Percentiles rank a stretch among this genome's conserved stretches.
Conservation (phyloP, 2,797 vertebrate species). For the Iguana delicatissima region DNA sequence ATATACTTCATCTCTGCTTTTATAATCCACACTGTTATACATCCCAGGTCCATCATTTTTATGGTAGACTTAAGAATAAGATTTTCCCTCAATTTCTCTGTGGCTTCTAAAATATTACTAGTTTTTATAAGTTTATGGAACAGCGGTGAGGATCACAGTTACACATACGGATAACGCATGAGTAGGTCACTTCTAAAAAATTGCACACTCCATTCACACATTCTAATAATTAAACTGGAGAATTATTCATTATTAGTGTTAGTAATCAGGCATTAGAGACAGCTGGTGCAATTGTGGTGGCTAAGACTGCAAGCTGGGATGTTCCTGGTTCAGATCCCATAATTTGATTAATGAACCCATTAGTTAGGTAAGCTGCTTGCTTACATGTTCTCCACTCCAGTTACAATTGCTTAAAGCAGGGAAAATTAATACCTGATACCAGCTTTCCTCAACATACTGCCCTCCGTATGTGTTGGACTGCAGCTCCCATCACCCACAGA, state of each 20-base stretch:
- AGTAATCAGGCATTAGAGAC: neutral
- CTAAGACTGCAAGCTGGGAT: neutral
- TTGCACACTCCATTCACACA: neutral
- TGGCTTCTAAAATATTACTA: conserved; percentile 17
- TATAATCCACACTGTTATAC: conserved; percentile 51
- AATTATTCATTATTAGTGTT: conserved; percentile 3
- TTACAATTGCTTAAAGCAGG: neutral
- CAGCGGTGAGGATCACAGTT: conserved; percentile 24
- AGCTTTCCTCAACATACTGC: neutral
- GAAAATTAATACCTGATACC: neutral
- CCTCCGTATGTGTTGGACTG: neutral
- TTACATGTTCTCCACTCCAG: neutral
- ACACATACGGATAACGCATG: neutral
- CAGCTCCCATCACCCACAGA: neutral
- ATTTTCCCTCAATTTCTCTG: conserved; percentile 10
- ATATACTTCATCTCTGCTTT: conserved; percentile 44
- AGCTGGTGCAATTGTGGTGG: neutral
- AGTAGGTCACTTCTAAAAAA: neutral
- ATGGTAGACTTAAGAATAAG: conserved; percentile 39
- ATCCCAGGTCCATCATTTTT: conserved; percentile 46
- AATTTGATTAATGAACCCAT: conserved; percentile 2
- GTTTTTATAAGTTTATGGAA: conserved; percentile 34
- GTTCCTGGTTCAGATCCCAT: neutral
- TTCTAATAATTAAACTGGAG: neutral
- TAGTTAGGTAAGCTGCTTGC: neutral